These are phyloP conservation scores for Leucozona laternaria DNA, from an alignment of 2,888 invertebrate species.

Conservation along the genomic window DNA sequence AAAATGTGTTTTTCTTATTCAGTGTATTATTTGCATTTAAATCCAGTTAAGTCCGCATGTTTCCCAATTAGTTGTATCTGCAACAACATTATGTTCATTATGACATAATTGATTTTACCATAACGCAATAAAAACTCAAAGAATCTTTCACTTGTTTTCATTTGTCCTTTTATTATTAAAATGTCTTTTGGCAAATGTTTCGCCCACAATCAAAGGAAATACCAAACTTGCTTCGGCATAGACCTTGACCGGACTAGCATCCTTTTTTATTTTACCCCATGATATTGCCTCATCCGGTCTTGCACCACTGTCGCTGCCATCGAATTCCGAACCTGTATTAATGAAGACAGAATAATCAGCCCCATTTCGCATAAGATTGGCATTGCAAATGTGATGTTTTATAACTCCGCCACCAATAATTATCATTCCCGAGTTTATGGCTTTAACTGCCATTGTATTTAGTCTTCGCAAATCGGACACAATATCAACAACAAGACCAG, in stretches of 20 bases:
- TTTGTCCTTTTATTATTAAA: slow-evolving; percentile 75
- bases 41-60: too few species aligned
- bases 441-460: slow-evolving; percentile 97
- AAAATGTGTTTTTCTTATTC: slow-evolving; percentile 2
- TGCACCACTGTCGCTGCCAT: slow-evolving; percentile 99
- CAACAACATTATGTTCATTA: too few species aligned
- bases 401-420: slow-evolving; percentile 97
- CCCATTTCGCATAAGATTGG: slow-evolving; percentile 99
- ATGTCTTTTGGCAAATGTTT: slow-evolving; percentile 95
- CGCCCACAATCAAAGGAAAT: slow-evolving; percentile 96
- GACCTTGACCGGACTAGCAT: slow-evolving; percentile 95
- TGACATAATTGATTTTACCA: too few species aligned
- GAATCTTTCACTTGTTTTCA: neutral
- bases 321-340: slow-evolving; percentile 98
- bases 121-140: neutral
- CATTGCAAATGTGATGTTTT: slow-evolving; percentile 99
- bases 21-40: neutral
- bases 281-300: slow-evolving; percentile 99
- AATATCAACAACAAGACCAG: slow-evolving; percentile 97
- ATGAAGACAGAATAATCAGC: slow-evolving; percentile 97
- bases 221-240: slow-evolving; percentile 97
- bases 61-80: too few species aligned
- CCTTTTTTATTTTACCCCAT: slow-evolving; percentile 98
- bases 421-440: slow-evolving; percentile 97
- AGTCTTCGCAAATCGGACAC: slow-evolving; percentile 94